phyloP scores from a whole-genome alignment of 2,888 invertebrate genomes.

The Elegia similella region DNA sequence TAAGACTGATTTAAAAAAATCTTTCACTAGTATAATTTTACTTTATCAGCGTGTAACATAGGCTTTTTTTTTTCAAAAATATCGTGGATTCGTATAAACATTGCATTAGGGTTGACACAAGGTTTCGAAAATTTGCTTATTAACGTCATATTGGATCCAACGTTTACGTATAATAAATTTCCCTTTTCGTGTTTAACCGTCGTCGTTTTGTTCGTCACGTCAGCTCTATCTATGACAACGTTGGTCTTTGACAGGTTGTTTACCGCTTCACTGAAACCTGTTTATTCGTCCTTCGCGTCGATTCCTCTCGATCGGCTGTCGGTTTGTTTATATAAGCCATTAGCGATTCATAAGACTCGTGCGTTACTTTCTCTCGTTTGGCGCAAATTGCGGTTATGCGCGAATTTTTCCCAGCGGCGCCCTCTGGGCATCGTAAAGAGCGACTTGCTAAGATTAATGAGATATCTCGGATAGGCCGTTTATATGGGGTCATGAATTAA shows the following conservation, averaged over 20 bases:
- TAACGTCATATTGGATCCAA: not conserved
- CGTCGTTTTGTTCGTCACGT: not conserved
- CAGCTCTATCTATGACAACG: not conserved
- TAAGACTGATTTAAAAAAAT: too few relatives aligned
- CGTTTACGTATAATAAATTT: not conserved
- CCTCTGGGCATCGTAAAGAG: constrained; percentile 44
- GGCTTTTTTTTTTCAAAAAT: too few relatives aligned
- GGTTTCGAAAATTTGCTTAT: too few relatives aligned
- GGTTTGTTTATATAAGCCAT: constrained; percentile 29
- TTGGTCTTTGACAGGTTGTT: not conserved
- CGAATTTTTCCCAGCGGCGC: constrained; percentile 38
- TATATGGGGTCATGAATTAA: constrained; percentile 45
- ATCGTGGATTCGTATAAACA: too few relatives aligned
- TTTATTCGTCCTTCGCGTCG: constrained; percentile 7
- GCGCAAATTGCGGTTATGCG: constrained; percentile 37
- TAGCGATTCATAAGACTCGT: constrained; percentile 33
- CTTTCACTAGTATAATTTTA: too few relatives aligned
- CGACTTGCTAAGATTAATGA: constrained; percentile 46
- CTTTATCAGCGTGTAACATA: too few relatives aligned
- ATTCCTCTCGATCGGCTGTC: constrained; percentile 14
- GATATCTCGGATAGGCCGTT: constrained; percentile 39
- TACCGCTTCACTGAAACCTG: constrained; percentile 13
- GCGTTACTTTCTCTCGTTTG: constrained; percentile 26
- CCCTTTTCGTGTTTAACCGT: not conserved
- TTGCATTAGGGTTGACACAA: too few relatives aligned